Percentiles rank a stretch among this genome's conserved stretches.
Conservation (phyloP, 2,888 invertebrate genomes). For the Perdita meconis region DNA sequence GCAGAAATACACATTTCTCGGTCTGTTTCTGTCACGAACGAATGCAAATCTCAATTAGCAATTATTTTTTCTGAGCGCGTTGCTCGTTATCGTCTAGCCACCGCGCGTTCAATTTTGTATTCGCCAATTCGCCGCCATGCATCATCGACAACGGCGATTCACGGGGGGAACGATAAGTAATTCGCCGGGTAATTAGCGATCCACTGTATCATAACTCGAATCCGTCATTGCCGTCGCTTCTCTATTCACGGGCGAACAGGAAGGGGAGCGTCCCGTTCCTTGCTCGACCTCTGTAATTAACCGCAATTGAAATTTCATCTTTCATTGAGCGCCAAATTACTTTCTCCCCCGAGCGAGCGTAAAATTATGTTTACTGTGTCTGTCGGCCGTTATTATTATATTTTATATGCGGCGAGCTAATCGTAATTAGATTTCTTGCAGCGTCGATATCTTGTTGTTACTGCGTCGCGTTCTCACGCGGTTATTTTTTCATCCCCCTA, state of each 20-base stretch:
- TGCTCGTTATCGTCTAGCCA: background rate
- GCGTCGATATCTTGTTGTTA: slow-evolving; percentile 12
- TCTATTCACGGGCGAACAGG: slow-evolving; percentile 46
- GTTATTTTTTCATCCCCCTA: background rate
- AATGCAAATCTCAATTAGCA: no score
- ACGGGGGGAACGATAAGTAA: slow-evolving; percentile 39
- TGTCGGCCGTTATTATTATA: slow-evolving; percentile 17
- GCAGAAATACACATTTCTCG: no score
- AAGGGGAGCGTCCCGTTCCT: slow-evolving; percentile 29
- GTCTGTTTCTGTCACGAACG: no score
- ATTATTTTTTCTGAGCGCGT: background rate
- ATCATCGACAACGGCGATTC: slow-evolving; percentile 59
- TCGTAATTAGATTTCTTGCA: slow-evolving; percentile 30
- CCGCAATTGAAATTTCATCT: slow-evolving; percentile 62
- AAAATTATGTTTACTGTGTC: slow-evolving; percentile 47
- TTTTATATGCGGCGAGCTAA: slow-evolving; percentile 4
- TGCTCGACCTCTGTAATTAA: slow-evolving; percentile 47
- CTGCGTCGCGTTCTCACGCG: slow-evolving; percentile 10
- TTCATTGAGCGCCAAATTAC: slow-evolving; percentile 48
- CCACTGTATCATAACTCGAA: slow-evolving; percentile 55
- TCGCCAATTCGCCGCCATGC: background rate
- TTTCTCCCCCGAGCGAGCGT: slow-evolving; percentile 40
- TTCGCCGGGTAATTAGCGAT: slow-evolving; percentile 55
- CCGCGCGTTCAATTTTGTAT: background rate
- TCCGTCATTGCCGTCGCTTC: slow-evolving; percentile 60